phyloP scores from a whole-genome alignment of 2,888 invertebrate genomes.

The Adelphocoris suturalis region DNA sequence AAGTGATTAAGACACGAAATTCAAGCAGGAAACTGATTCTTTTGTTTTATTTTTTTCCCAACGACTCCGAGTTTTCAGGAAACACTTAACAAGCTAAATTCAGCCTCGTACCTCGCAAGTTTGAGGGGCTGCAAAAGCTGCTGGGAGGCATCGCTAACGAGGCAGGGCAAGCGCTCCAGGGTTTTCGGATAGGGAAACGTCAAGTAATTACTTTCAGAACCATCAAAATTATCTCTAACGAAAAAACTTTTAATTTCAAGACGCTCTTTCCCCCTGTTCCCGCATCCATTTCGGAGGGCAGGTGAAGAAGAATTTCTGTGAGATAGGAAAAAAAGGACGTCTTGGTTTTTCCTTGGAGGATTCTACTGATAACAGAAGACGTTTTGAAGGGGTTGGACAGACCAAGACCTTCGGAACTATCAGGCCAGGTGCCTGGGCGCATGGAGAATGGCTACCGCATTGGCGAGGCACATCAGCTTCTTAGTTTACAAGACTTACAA shows the following conservation, averaged over 20 bases:
- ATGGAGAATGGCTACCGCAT: too few species aligned
- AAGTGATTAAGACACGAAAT: neutral
- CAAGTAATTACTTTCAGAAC: conserved; percentile 61
- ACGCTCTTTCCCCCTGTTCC: neutral
- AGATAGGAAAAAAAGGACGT: neutral
- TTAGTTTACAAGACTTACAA: too few species aligned
- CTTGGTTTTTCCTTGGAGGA: neutral
- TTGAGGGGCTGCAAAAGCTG: conserved; percentile 17
- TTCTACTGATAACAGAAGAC: neutral
- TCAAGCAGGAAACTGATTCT: conserved; percentile 1
- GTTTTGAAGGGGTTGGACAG: neutral
- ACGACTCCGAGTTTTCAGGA: neutral
- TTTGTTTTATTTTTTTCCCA: neutral
- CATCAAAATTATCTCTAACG: conserved; percentile 56
- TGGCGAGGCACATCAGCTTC: too few species aligned
- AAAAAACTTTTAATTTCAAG: conserved; percentile 65
- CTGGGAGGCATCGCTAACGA: conserved; percentile 29
- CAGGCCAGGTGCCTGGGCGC: too few species aligned
- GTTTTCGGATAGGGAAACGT: conserved; percentile 24
- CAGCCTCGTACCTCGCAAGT: neutral
- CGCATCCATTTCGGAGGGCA: neutral
- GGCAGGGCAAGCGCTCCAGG: conserved; percentile 38
- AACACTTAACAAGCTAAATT: conserved; percentile 46
- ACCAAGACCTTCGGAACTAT: too few species aligned
- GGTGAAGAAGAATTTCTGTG: conserved; percentile 20